Evolutionary conservation across 1,140 invertebrate genomes (phyloP), one percentile per base, ranked within the genome.

Genomic region (Sinonovacula constricta): DNA sequence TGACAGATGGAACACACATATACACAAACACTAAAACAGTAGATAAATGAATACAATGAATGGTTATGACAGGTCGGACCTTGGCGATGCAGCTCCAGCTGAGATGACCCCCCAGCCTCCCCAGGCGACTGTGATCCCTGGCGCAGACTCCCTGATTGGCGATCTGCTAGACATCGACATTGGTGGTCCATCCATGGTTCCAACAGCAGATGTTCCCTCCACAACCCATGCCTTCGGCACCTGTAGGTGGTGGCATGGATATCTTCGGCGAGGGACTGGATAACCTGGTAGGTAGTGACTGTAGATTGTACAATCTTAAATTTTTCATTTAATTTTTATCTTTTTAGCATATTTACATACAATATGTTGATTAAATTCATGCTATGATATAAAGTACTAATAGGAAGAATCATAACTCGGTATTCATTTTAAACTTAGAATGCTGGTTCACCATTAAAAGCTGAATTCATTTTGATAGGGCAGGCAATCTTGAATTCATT

Each of bases 121-220:
- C 10, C 87, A 92, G 79, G 92, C 95, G 12, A 94, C 95, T 18
- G 96, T 98, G n/a, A 97, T 96, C 86, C 95, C 95, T 14, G 92
- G 94, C 12, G 96, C 98, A 92, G 98, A 99, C 87, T 98, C 96
- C 0, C 92, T 99, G 0, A 99, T 99, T 90, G 98, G 97, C 0
- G 98, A 99, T 92, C 92, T 99, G 24, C 93, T 99, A 33, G 97
- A 96, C 66, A 97, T 99, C 95, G 98, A 99, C 91, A 95, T 99
- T 74, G 91, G 95, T 92, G 77, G 92, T 83, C 83, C 84, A 12
- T 85, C 81, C 63, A 88, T 89, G 81, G 86, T 86, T 57, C n/a
- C 85, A 88, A 49, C 88, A 81, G 60, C 93, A 62, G 88, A 93
- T 81, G 82, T 76, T 86, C 74, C 86, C 89, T 92, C 83, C 92